A percentile compares a stretch with the other conserved stretches of the same genome.
Evolutionary conservation across 2,888 invertebrate species (phyloP).

Genomic region (Ctenicera cuprea): DNA sequence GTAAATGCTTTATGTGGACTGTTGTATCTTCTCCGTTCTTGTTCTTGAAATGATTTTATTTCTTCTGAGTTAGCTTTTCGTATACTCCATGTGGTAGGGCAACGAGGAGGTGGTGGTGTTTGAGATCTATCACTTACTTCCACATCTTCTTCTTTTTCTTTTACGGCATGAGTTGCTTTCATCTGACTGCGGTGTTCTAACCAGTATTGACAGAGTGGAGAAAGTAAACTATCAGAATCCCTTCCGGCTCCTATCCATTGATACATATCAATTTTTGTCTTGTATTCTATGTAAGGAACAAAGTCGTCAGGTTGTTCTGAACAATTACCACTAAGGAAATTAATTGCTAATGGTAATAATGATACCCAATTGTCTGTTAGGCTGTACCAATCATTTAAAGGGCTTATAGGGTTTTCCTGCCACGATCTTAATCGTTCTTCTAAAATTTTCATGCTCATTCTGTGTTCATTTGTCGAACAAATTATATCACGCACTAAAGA

Average conservation of each 20-base stretch:
- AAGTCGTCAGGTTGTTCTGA: slow-evolving; percentile 89
- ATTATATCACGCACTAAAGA: slow-evolving; percentile 92
- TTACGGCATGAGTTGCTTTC: slow-evolving; percentile 61
- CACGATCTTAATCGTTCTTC: slow-evolving; percentile 84
- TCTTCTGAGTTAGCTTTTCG: slow-evolving; percentile 86
- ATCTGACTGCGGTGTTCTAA: slow-evolving; percentile 77
- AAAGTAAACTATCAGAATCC: slow-evolving; percentile 88
- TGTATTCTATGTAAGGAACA: slow-evolving; percentile 92
- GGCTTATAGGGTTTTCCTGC: slow-evolving; percentile 87
- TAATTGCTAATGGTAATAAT: slow-evolving; percentile 85
- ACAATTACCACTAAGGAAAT: slow-evolving; percentile 89
- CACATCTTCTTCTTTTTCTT: slow-evolving; percentile 69
- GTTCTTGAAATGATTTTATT: slow-evolving; percentile 83
- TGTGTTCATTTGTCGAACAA: slow-evolving; percentile 88
- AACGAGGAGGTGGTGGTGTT: slow-evolving; percentile 77
- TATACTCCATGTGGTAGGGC: slow-evolving; percentile 89
- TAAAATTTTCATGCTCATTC: slow-evolving; percentile 86
- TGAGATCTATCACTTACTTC: slow-evolving; percentile 70
- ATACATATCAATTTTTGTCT: slow-evolving; percentile 82
- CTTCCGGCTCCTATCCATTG: slow-evolving; percentile 97
- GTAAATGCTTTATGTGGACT: slow-evolving; percentile 95
- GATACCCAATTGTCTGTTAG: slow-evolving; percentile 84
- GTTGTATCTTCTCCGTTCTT: slow-evolving; percentile 90
- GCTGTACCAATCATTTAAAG: slow-evolving; percentile 87
- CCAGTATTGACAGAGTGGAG: slow-evolving; percentile 87